phyloP scores from a whole-genome alignment of 2,113 vertebrate genomes.

The Smithornis capensis region DNA sequence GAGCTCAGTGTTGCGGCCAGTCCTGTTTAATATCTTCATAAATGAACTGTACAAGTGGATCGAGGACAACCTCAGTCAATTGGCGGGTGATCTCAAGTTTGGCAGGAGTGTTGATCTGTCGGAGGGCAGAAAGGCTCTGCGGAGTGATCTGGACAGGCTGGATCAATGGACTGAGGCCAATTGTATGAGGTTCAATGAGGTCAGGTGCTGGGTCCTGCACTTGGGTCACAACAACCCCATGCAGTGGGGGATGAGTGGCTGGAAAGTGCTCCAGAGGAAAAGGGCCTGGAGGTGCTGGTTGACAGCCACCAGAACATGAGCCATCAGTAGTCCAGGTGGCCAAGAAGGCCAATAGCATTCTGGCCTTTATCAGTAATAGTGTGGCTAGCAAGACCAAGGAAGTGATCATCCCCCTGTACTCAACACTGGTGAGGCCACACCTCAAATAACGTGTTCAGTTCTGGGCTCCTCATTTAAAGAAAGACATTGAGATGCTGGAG shows the following conservation, averaged over 20 bases:
- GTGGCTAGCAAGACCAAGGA: background rate
- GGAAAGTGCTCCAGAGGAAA: background rate
- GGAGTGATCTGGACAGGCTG: background rate
- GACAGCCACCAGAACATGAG: background rate
- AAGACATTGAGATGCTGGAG: background rate
- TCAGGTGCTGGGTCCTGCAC: rapidly evolving
- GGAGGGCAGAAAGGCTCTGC: background rate
- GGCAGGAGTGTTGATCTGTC: background rate
- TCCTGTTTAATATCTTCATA: background rate
- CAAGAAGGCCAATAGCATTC: background rate
- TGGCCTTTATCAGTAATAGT: background rate
- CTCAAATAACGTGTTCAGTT: rapidly evolving
- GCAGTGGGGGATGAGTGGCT: background rate
- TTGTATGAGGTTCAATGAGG: background rate
- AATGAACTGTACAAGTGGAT: background rate
- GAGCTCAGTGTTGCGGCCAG: too few relatives aligned
- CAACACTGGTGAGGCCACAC: rapidly evolving
- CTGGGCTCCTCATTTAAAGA: background rate
- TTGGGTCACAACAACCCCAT: background rate
- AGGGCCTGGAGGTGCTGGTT: background rate
- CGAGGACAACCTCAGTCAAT: background rate
- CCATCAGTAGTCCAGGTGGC: background rate
- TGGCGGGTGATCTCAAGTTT: background rate
- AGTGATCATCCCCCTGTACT: background rate
- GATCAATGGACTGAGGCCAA: background rate